Percentiles rank a stretch among this genome's conserved stretches.
Conservation (phyloP, 2,113 vertebrate genomes). For the Corythaixoides concolor region DNA sequence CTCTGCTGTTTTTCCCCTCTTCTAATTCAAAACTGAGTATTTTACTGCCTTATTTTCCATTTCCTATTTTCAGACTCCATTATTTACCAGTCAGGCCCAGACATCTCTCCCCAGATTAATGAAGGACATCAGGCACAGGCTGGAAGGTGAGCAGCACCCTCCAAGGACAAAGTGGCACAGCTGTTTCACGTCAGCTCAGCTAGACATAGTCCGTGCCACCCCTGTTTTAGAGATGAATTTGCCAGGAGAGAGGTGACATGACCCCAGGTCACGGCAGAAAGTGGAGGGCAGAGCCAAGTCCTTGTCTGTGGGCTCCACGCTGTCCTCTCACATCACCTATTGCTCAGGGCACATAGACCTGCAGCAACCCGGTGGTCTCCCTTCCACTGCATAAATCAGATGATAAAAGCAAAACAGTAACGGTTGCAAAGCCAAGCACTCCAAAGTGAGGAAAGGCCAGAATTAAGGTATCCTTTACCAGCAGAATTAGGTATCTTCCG, state of each 20-base stretch:
- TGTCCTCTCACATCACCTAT: accelerated
- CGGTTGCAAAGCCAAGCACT: neutral
- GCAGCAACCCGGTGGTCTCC: neutral
- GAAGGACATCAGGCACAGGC: accelerated
- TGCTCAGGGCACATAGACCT: neutral
- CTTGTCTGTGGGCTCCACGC: accelerated
- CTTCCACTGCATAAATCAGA: neutral
- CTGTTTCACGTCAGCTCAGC: neutral
- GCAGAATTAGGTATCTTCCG: neutral
- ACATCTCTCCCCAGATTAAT: neutral
- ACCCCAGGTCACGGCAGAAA: neutral
- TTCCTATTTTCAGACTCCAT: neutral
- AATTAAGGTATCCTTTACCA: neutral
- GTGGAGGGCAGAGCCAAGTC: neutral
- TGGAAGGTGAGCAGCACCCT: neutral
- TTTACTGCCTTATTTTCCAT: neutral
- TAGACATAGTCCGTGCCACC: neutral
- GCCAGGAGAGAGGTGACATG: neutral
- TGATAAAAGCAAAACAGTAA: neutral
- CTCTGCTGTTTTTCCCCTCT: neutral
- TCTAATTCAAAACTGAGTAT: neutral
- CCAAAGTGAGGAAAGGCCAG: neutral
- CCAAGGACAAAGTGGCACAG: neutral
- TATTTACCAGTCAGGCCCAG: neutral
- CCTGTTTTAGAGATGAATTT: neutral